Evolutionary conservation across 2,797 vertebrate genomes (phyloP).

Genomic region (Novumbra hubbsi): DNA sequence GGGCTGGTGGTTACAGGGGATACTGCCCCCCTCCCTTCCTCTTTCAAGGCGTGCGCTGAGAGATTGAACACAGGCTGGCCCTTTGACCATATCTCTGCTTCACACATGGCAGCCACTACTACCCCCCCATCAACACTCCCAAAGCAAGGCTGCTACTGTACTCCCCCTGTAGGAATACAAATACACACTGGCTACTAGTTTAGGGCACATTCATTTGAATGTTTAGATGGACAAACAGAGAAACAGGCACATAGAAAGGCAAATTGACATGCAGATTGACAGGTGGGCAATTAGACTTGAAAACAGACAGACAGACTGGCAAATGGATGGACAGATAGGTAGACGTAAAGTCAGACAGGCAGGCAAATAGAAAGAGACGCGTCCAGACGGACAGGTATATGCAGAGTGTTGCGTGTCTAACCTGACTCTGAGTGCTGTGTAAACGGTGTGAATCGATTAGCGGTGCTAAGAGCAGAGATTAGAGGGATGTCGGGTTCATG

Average conservation of each 20-base stretch:
- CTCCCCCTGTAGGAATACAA: neutral
- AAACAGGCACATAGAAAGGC: neutral
- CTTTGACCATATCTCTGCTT: slow-evolving; percentile 48
- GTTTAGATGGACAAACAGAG: slow-evolving; percentile 1
- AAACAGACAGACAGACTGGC: neutral
- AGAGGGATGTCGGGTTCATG: slow-evolving; percentile 59
- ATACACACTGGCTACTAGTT: neutral
- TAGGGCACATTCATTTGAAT: neutral
- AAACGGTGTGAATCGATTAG: slow-evolving; percentile 63
- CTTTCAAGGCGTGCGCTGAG: neutral
- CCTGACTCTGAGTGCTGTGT: slow-evolving; percentile 33
- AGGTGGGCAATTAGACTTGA: neutral
- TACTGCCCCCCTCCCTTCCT: slow-evolving; percentile 11
- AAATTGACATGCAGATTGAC: neutral
- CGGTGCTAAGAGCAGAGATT: slow-evolving; percentile 57
- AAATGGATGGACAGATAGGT: neutral
- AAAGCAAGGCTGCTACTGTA: slow-evolving; percentile 4
- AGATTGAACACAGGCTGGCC: slow-evolving; percentile 48
- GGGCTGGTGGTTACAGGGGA: slow-evolving; percentile 46
- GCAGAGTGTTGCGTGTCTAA: neutral
- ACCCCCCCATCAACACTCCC: slow-evolving; percentile 10
- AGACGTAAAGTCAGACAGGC: slow-evolving; percentile 10
- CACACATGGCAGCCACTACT: slow-evolving; percentile 32
- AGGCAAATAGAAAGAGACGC: neutral
- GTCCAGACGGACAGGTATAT: neutral